Evolutionary conservation across 1,140 invertebrate genomes (phyloP).

Genomic region (Cotesia glomerata): DNA sequence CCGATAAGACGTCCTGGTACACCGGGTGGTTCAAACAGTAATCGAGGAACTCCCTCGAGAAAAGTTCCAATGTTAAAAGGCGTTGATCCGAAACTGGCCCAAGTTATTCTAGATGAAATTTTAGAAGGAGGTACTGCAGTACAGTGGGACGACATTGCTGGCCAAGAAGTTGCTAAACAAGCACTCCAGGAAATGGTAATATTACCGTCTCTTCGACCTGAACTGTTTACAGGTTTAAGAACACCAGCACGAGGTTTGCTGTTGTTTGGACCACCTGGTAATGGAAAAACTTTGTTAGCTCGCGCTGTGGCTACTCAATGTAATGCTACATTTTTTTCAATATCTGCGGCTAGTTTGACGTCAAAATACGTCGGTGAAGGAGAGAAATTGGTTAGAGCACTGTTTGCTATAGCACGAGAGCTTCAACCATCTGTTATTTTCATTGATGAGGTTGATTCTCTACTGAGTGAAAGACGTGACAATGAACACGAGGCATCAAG

Average conservation of each 20-base stretch:
- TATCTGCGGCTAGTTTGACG: conserved; percentile 96
- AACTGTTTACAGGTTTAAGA: conserved; percentile 91
- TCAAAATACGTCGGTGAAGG: conserved; percentile 98
- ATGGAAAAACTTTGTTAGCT: conserved; percentile 90
- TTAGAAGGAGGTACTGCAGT: conserved; percentile 81
- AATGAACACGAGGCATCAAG: conserved; percentile 93
- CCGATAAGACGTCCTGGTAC: conserved; percentile 68
- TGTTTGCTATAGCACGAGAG: conserved; percentile 93
- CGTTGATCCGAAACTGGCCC: conserved; percentile 89
- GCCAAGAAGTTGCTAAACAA: conserved; percentile 90
- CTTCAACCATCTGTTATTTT: conserved; percentile 94
- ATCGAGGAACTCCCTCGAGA: conserved; percentile 54
- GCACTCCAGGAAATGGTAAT: conserved; percentile 98
- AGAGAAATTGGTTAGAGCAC: conserved; percentile 93
- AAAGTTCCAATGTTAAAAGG: conserved; percentile 69
- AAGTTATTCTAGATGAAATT: conserved; percentile 72
- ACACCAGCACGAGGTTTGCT: conserved; percentile 89
- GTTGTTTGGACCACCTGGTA: conserved; percentile 94
- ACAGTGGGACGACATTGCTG: conserved; percentile 93
- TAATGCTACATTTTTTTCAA: conserved; percentile 95
- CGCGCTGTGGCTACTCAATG: conserved; percentile 91
- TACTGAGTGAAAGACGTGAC: conserved; percentile 88
- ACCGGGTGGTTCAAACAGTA: conserved; percentile 58
- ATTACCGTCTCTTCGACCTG: conserved; percentile 91
- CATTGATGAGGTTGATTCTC: conserved; percentile 96